Percentiles rank a stretch among this genome's conserved stretches.
Evolutionary conservation across 2,797 vertebrate species (phyloP).

Genomic region (Sciurus carolinensis): DNA sequence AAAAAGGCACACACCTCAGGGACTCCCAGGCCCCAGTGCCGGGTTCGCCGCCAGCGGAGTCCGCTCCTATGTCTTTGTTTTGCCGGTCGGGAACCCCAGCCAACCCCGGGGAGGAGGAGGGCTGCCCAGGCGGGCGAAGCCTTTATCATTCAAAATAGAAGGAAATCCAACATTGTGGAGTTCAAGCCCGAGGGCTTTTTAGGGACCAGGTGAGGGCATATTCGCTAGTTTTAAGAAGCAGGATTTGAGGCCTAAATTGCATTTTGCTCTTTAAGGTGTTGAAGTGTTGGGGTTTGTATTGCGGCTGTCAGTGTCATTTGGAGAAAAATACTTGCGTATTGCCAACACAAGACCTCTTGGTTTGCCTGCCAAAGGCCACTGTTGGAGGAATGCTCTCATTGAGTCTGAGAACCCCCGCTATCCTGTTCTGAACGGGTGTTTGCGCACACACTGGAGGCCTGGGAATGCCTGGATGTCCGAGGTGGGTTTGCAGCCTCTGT

Average conservation of each 20-base stretch:
- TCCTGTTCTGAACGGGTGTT: neutral
- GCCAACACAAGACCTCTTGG: neutral
- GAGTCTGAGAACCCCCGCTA: neutral
- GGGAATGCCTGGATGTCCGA: neutral
- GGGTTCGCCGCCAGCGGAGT: accelerated
- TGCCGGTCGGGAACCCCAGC: neutral
- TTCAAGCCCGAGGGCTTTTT: neutral
- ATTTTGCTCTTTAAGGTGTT: slow-evolving; percentile 55
- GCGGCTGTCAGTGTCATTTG: neutral
- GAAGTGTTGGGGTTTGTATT: slow-evolving; percentile 12
- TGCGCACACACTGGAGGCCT: neutral
- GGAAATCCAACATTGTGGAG: neutral
- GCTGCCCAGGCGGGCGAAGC: neutral
- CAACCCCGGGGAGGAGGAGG: neutral
- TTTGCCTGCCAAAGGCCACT: neutral
- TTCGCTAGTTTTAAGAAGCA: slow-evolving; percentile 51
- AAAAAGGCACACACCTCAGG: neutral
- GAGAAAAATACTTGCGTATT: neutral
- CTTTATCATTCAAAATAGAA: slow-evolving; percentile 82
- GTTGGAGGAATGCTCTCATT: neutral
- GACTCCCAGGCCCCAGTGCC: slow-evolving; percentile 4
- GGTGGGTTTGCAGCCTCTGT: neutral
- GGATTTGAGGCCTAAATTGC: slow-evolving; percentile 43
- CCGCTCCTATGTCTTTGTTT: slow-evolving; percentile 67
- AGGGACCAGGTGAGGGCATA: neutral